Conservation (phyloP, 1,140 invertebrate genomes). For the Tachypleus tridentatus region DNA sequence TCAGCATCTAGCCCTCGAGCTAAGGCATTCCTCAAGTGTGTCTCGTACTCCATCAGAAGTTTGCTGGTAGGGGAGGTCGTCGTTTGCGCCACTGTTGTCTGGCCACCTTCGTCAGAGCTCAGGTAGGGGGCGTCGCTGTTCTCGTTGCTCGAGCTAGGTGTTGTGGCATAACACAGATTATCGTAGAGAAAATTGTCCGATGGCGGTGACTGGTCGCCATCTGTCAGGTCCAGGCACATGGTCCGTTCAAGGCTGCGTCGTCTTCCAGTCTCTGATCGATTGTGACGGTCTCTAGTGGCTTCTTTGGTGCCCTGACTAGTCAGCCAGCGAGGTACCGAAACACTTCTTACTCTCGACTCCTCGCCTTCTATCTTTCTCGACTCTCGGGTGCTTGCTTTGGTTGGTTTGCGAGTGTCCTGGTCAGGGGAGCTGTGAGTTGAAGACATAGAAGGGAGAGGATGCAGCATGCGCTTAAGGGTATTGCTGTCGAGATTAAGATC, state of each 20-base stretch:
- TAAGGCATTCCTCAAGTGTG: constrained; percentile 82
- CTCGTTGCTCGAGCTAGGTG: constrained; percentile 23
- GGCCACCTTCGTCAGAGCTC: constrained; percentile 20
- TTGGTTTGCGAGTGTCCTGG: constrained; percentile 55
- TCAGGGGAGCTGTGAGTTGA: constrained; percentile 63
- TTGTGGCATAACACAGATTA: constrained; percentile 63
- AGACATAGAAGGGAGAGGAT: constrained; percentile 56
- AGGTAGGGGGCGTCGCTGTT: constrained; percentile 21
- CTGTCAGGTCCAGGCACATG: constrained; percentile 63
- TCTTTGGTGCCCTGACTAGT: neutral
- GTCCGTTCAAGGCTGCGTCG: constrained; percentile 33
- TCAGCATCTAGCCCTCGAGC: constrained; percentile 91
- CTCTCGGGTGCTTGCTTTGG: constrained; percentile 15
- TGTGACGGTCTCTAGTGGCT: constrained; percentile 7
- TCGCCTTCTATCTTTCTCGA: constrained; percentile 12
- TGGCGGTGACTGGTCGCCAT: constrained; percentile 19
- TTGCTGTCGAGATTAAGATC: constrained; percentile 51
- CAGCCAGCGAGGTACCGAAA: neutral
- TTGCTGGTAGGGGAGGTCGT: constrained; percentile 22
- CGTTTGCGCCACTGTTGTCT: neutral
- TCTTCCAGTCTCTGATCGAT: constrained; percentile 19
- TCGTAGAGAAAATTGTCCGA: constrained; percentile 38
- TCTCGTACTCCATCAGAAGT: constrained; percentile 55
- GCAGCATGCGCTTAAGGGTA: constrained; percentile 83
- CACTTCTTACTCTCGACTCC: constrained; percentile 7